These are phyloP conservation scores for Heliconius hermathena DNA, from an alignment of 1,140 invertebrate genomes.

Conservation along the genomic window DNA sequence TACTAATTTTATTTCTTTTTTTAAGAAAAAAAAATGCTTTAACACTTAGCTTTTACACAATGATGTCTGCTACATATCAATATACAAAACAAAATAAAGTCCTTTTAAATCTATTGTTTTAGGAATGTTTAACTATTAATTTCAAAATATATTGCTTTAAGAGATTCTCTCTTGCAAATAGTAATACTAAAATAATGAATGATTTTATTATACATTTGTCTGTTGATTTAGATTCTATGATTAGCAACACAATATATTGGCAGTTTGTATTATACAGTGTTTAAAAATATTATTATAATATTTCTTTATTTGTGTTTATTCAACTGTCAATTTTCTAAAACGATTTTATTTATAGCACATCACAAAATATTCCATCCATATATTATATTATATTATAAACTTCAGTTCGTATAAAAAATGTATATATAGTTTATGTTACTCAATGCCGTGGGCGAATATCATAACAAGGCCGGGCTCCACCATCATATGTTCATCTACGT, in stretches of 20 bases:
- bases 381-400: slow-evolving; percentile 6
- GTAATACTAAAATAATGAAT: slow-evolving; percentile 19
- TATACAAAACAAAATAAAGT: slow-evolving; percentile 1
- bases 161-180: slow-evolving; percentile 5
- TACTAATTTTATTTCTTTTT: too few species aligned
- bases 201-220: slow-evolving; percentile 25
- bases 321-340: not conserved
- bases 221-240: slow-evolving; percentile 14
- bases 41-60: not conserved
- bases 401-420: slow-evolving; percentile 18
- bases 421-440: slow-evolving; percentile 78
- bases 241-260: slow-evolving; percentile 26
- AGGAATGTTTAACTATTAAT: slow-evolving; percentile 35
- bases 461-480: slow-evolving; percentile 98
- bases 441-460: slow-evolving; percentile 99
- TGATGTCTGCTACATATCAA: not conserved
- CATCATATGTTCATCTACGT: slow-evolving; percentile 98
- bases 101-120: slow-evolving; percentile 18
- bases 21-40: too few species aligned
- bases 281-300: not conserved
- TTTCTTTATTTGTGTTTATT: slow-evolving; percentile 1
- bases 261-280: slow-evolving; percentile 4
- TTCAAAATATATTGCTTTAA: slow-evolving; percentile 4
- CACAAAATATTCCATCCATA: slow-evolving; percentile 9
- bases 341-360: slow-evolving; percentile 7